Percentiles rank a stretch among this genome's conserved stretches.
phyloP scores from a whole-genome alignment of 2,888 invertebrate genomes.

The Drosophila neutralis region DNA sequence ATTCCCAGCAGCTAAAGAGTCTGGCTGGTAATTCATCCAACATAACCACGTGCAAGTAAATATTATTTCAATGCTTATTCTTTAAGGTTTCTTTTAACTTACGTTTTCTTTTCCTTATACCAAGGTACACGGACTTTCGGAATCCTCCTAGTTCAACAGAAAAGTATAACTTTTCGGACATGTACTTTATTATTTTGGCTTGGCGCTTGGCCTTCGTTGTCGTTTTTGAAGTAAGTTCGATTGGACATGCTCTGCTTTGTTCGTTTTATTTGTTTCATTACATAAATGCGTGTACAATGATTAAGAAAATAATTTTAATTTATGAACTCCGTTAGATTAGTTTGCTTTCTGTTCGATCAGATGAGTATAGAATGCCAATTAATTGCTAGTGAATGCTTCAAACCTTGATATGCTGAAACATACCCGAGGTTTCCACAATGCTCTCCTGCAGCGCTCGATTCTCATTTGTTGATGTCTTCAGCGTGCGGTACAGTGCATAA shows the following conservation, averaged over 20 bases:
- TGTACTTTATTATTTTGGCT: constrained; percentile 96
- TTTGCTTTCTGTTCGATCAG: constrained; percentile 53
- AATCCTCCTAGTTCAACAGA: constrained; percentile 87
- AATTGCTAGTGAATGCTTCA: constrained; percentile 46
- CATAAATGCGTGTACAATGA: constrained; percentile 54
- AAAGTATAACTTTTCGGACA: constrained; percentile 89
- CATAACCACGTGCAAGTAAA: constrained; percentile 88
- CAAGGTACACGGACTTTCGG: constrained; percentile 92
- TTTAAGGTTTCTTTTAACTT: not conserved
- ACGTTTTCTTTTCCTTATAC: not conserved
- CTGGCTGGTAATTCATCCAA: constrained; percentile 84
- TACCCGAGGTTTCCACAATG: constrained; percentile 79
- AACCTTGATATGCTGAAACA: constrained; percentile 82
- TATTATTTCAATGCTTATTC: not conserved
- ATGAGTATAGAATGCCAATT: constrained; percentile 25
- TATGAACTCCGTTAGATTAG: constrained; percentile 47
- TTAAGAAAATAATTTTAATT: constrained; percentile 30
- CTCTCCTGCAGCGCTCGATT: constrained; percentile 77
- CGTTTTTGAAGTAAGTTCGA: constrained; percentile 92
- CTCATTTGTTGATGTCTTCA: constrained; percentile 75
- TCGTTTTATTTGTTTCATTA: constrained; percentile 46
- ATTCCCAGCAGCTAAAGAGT: constrained; percentile 86
- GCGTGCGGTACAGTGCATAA: constrained; percentile 77
- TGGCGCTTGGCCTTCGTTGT: constrained; percentile 96
- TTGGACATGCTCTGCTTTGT: constrained; percentile 21